Base-by-base conservation (phyloP, 2,113 vertebrate species). In the Podarcis cretensis region DNA sequence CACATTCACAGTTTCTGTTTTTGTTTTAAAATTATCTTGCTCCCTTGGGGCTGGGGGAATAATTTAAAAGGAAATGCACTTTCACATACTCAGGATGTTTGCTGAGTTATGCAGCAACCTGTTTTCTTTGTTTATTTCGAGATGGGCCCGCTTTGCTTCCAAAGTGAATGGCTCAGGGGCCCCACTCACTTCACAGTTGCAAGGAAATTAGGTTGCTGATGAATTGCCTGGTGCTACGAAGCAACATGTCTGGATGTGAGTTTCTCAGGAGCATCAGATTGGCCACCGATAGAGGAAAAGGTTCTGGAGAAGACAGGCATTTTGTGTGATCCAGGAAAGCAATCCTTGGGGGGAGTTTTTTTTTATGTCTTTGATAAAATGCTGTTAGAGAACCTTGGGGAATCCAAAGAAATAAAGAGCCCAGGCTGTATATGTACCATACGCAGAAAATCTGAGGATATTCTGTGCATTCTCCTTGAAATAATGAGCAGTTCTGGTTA, bases 331-430 rank as follows among this genome's bases (percentile, higher is more conserved):
- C 48, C 48, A 54, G 12, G 32, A n/a, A 43, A 7, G 16, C 25
- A 65, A 25, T 63, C 57, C 25, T 65, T 65, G 4, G 23, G 21
- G 7, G 7, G 1, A 35, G 35, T 35, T 21, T 21, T 63, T 54
- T 32, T 43, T 86, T 65, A 63, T 37, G 37, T 32, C 63, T 54
- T 69, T 86, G 40, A 78, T 79, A 68, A 86, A 68, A 23, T 54
- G 30, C 6, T 85, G 83, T 59, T 93, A 86, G 37, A 89, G 90
- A n/a, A 83, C 0, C 0, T 85, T 90, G 90, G 84, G 76, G 83
- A 90, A 94, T 90, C 21, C 35, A 80, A 84, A 87, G 4, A n/a
- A 71, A 90, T 59, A 87, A 83, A 92, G 32, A 57, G 92, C 32
- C 84, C 90, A 93, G 25, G 73, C 30, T 25, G 10, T 43, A 81